Evolutionary conservation across 2,113 vertebrate species (phyloP).

Genomic region (Thryonomys swinderianus): DNA sequence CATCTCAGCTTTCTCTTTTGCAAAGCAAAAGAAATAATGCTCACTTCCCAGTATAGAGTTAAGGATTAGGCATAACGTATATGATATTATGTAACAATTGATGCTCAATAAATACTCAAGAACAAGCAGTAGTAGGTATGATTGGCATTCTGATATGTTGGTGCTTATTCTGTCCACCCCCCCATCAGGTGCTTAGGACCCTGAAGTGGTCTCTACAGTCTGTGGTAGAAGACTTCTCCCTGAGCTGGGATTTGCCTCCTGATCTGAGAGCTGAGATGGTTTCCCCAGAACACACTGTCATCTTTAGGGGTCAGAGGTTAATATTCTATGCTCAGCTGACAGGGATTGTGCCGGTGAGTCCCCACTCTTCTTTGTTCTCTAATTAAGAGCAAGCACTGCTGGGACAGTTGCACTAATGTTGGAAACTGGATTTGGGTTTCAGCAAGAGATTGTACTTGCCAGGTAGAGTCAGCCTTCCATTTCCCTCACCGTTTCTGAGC

Average conservation of each 20-base stretch:
- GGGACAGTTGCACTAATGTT: background rate
- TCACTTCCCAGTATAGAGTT: background rate
- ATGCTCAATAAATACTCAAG: no score
- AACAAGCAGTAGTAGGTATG: background rate
- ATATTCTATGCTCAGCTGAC: conserved; percentile 81
- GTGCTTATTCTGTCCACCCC: background rate
- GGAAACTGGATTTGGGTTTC: background rate
- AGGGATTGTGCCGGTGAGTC: conserved; percentile 67
- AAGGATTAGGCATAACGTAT: background rate
- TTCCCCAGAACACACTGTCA: conserved; percentile 66
- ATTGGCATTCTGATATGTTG: background rate
- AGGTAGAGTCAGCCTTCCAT: accelerated
- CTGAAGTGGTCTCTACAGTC: conserved; percentile 80
- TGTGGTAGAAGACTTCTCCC: conserved; percentile 57
- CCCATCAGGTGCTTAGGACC: conserved; percentile 75
- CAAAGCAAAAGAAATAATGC: background rate
- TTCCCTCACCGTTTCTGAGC: background rate
- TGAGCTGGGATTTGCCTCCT: conserved; percentile 81
- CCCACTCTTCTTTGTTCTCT: background rate
- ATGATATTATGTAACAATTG: background rate
- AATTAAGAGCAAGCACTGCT: background rate
- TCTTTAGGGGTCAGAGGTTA: conserved; percentile 80
- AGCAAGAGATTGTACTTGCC: background rate
- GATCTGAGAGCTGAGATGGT: conserved; percentile 65
- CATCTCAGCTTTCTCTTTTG: background rate